Conservation (phyloP, 2,888 invertebrate species). For the Oxycera nigricornis region DNA sequence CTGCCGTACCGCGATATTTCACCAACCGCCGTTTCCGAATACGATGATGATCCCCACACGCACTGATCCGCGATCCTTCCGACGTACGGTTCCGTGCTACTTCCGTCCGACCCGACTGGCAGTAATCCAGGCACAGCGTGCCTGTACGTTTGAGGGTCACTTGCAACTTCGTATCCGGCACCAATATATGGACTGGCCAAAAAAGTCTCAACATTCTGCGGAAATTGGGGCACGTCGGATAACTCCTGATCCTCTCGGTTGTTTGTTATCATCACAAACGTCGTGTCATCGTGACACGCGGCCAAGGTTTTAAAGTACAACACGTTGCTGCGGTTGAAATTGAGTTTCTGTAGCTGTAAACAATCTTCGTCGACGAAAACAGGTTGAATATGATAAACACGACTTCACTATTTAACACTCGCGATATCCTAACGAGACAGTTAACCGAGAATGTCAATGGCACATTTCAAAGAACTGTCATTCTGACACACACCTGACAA, state of each 20-base stretch:
- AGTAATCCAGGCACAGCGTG: neutral
- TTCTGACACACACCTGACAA: neutral
- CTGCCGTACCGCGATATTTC: neutral
- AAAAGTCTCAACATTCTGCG: conserved; percentile 12
- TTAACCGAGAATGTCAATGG: neutral
- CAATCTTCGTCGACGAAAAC: too few relatives aligned
- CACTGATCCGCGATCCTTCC: neutral
- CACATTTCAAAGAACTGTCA: conserved; percentile 28
- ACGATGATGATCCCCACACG: neutral
- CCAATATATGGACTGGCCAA: neutral
- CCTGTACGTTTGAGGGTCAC: neutral
- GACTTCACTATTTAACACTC: too few relatives aligned
- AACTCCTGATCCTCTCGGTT: neutral
- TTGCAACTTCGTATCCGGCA: neutral
- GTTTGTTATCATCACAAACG: conserved; percentile 6
- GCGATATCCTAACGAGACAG: too few relatives aligned
- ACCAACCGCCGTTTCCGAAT: neutral
- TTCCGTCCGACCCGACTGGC: neutral
- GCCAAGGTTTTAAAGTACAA: neutral
- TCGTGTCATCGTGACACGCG: conserved; percentile 27
- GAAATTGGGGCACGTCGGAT: neutral
- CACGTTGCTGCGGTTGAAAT: too few relatives aligned
- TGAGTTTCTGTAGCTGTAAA: too few relatives aligned
- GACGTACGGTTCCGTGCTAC: neutral
- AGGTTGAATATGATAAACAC: too few relatives aligned